phyloP scores from a whole-genome alignment of 2,797 vertebrate genomes.

The Crenichthys baileyi region DNA sequence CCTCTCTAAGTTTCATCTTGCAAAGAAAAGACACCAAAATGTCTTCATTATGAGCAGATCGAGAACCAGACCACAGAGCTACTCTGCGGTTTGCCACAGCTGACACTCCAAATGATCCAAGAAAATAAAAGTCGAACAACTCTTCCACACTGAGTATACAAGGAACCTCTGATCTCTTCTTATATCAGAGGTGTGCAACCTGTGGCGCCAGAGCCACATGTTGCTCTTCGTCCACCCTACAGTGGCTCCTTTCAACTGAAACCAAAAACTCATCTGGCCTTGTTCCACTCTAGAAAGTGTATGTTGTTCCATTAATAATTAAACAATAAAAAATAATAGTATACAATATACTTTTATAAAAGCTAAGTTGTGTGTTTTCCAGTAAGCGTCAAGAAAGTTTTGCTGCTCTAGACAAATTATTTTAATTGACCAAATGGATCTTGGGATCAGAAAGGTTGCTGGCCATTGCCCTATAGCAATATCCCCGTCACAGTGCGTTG shows the following conservation, averaged over 20 bases:
- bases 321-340: neutral
- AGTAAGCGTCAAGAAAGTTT: neutral
- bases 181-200: slow-evolving; percentile 4
- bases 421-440: neutral
- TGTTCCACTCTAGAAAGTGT: neutral
- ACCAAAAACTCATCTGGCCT: neutral
- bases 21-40: slow-evolving; percentile 47
- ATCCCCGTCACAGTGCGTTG: neutral
- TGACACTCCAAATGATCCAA: slow-evolving; percentile 52
- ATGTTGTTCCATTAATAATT: no score
- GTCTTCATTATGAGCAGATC: slow-evolving; percentile 65
- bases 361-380: neutral
- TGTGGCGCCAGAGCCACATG: neutral
- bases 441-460: neutral
- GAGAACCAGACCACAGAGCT: slow-evolving; percentile 15
- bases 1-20: slow-evolving; percentile 32
- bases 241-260: neutral
- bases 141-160: slow-evolving; percentile 5
- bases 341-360: neutral
- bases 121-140: slow-evolving; percentile 54
- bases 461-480: neutral
- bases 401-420: neutral
- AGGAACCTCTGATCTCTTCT: slow-evolving; percentile 17
- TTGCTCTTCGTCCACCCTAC: neutral
- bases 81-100: slow-evolving; percentile 57